These are phyloP conservation scores for Ephialtes manifestator DNA, from an alignment of 2,888 invertebrate species.

Conservation along the genomic window DNA sequence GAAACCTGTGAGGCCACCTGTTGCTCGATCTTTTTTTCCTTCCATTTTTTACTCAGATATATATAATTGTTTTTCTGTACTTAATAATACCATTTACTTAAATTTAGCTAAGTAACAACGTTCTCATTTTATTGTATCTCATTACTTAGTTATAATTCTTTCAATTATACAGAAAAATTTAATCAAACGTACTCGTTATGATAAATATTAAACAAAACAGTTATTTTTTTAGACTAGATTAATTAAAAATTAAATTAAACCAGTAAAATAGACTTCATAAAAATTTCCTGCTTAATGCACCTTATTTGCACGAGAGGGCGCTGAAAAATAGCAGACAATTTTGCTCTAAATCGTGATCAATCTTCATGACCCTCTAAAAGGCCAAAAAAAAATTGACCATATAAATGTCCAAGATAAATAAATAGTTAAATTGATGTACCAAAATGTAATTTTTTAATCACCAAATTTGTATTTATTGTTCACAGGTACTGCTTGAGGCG, in stretches of 20 bases:
- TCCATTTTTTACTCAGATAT: not conserved
- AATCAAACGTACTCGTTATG: no score
- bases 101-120: not conserved
- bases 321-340: no score
- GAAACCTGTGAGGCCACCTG: slow-evolving; percentile 47
- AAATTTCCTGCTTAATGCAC: no score
- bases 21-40: slow-evolving; percentile 14
- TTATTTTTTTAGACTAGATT: no score
- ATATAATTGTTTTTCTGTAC: not conserved
- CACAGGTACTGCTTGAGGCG: slow-evolving; percentile 82
- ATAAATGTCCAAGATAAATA: no score
- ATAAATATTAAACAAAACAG: not conserved
- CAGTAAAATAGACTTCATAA: no score
- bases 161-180: no score
- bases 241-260: no score
- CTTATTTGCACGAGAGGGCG: no score
- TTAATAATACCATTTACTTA: not conserved
- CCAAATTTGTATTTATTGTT: slow-evolving; percentile 20
- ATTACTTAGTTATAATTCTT: not conserved
- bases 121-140: not conserved
- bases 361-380: no score
- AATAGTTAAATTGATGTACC: not conserved
- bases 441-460: not conserved
- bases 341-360: no score
- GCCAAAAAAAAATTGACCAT: no score